Evolutionary conservation across 2,888 invertebrate species (phyloP), one percentile per base, ranked within the genome.

Genomic region (Oligia latruncula): DNA sequence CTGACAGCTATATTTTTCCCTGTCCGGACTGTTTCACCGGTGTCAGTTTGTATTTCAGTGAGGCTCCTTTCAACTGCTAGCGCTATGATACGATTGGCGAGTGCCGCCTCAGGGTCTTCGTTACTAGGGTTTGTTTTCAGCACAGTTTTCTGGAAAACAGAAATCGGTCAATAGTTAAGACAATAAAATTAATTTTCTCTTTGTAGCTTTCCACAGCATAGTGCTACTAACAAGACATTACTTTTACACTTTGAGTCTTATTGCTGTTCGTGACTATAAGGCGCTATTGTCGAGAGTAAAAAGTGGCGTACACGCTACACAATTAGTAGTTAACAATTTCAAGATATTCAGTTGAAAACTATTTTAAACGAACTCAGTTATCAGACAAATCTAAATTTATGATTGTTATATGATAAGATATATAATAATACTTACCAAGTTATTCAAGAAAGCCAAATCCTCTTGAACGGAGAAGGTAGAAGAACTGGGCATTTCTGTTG

Each of bases 391-490:
- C 11, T 40, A n/a, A 4, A 17, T 40, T n/a, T 17, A 0, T 17
- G 17, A 1, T 40, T 17, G 5, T 35, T 23, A 35, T 0, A 29
- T 49, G 13, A 20, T 49, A 49, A 17, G 15, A 58, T 58, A 52
- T 23, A 23, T 13, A 66, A 76, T 55, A 5, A 23, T 2, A 88
- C 94, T 93, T 95, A 98, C 98, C 97, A 98, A 94, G 87, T 97
- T 97, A 90, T 97, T 97, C 43, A 98, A 92, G 91, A 98, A 97
- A 64, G 96, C 97, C 84, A 97, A 93, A 91, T 98, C 98, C 83
- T 97, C 97, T 93, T 96, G 92, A 77, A 96, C 95, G 23, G 97
- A 96, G 90, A 95, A 97, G 23, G 97, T 97, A 9, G 97, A 96
- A 74, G 95, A 94, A 83, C 95, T 95, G 35, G 97, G 96, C 74